A percentile compares a stretch with the other conserved stretches of the same genome.
phyloP scores from a whole-genome alignment of 2,888 invertebrate species.

The Lasioglossum calceatum region DNA sequence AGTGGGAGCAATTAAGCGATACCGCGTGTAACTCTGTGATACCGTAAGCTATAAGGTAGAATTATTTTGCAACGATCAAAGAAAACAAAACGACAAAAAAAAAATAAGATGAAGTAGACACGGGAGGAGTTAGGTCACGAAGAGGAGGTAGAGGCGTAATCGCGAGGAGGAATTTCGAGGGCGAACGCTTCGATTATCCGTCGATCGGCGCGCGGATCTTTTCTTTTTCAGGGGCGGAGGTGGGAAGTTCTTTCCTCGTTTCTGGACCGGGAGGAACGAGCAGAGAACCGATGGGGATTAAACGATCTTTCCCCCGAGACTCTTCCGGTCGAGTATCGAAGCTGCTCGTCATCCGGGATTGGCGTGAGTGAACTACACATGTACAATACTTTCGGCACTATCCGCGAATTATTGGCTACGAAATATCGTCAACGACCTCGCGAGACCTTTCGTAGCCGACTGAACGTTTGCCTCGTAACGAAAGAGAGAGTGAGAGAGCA shows the following conservation, averaged over 20 bases:
- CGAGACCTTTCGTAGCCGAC: too few species aligned
- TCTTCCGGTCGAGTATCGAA: conserved; percentile 32
- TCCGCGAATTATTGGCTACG: neutral
- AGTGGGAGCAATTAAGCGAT: conserved; percentile 77
- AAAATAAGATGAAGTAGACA: conserved; percentile 15
- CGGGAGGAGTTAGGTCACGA: neutral
- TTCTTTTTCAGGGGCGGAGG: conserved; percentile 9
- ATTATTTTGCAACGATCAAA: conserved; percentile 80
- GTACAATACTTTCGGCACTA: neutral
- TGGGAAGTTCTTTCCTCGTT: conserved; percentile 13
- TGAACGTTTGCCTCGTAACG: too few species aligned
- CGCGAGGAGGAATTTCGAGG: conserved; percentile 50
- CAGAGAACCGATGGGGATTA: neutral
- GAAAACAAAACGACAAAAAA: conserved; percentile 39
- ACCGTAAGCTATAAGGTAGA: conserved; percentile 83
- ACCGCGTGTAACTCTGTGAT: conserved; percentile 84
- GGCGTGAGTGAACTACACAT: neutral
- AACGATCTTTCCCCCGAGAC: conserved; percentile 7
- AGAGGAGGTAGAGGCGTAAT: conserved; percentile 24
- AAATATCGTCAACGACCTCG: neutral
- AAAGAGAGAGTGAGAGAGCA: neutral
- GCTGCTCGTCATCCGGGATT: conserved; percentile 38
- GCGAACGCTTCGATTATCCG: conserved; percentile 57
- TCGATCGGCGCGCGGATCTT: conserved; percentile 43
- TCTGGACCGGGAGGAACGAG: conserved; percentile 13